A percentile compares a stretch with the other conserved stretches of the same genome.
Evolutionary conservation across 2,888 invertebrate species (phyloP).

Genomic region (Trissoscelio sp.): DNA sequence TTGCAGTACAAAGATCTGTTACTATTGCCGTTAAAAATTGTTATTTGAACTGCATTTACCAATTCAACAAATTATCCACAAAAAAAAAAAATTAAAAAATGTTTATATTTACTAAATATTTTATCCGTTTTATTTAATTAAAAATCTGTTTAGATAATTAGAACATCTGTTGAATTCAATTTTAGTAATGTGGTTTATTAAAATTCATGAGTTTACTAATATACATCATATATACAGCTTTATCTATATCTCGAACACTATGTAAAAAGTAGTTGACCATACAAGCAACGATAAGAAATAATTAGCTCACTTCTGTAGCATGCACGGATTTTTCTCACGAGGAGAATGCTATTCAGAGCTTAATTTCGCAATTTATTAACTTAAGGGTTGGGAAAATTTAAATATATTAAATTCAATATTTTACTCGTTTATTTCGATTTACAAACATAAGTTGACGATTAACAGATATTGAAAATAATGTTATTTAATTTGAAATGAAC

Average conservation of each 20-base stretch:
- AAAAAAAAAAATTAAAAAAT: not conserved
- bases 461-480: too few species aligned
- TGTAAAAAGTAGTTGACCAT: constrained; percentile 29
- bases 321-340: constrained; percentile 5
- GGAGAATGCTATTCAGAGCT: constrained; percentile 5
- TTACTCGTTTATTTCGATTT: too few species aligned
- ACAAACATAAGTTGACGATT: too few species aligned
- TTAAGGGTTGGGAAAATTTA: constrained; percentile 16
- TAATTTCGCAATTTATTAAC: not conserved
- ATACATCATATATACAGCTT: not conserved
- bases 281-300: constrained; percentile 46
- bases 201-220: constrained; percentile 30
- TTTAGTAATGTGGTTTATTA: constrained; percentile 7
- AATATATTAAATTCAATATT: too few species aligned
- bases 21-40: constrained; percentile 5
- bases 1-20: constrained; percentile 49
- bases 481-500: too few species aligned
- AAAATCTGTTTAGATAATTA: constrained; percentile 2
- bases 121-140: not conserved
- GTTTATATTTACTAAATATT: not conserved
- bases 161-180: constrained; percentile 12
- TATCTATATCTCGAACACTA: constrained; percentile 28
- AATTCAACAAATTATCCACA: not conserved
- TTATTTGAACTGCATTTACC: not conserved
- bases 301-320: constrained; percentile 33